Percentiles rank a stretch among this genome's conserved stretches.
Evolutionary conservation across 2,888 invertebrate species (phyloP).

Genomic region (Plusia festucae): DNA sequence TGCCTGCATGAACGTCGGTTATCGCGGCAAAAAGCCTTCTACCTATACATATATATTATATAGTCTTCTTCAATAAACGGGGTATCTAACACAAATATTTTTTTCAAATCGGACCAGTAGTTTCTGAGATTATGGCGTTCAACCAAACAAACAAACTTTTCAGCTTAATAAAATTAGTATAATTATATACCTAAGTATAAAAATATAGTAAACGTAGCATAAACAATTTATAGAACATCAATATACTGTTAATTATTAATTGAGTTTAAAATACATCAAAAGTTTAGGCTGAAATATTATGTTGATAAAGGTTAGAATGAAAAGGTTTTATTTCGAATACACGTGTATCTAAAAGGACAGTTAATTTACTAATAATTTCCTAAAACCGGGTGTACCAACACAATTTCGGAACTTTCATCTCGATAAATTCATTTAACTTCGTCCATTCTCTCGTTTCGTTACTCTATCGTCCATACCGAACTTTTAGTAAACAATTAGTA

Average conservation of each 20-base stretch:
- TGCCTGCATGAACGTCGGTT: too few relatives aligned
- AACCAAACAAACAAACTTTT: too few relatives aligned
- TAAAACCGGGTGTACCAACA: constrained; percentile 10
- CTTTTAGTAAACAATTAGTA: constrained; percentile 11
- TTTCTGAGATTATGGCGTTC: too few relatives aligned
- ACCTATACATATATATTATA: too few relatives aligned
- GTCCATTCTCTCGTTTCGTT: constrained; percentile 1
- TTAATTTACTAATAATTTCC: constrained; percentile 13
- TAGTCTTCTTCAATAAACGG: too few relatives aligned
- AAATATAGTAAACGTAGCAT: neutral
- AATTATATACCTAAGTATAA: too few relatives aligned
- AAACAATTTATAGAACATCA: neutral
- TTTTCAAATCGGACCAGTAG: too few relatives aligned
- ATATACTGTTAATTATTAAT: neutral
- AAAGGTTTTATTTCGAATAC: constrained; percentile 10
- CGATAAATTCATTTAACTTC: constrained; percentile 12
- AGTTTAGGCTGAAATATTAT: neutral
- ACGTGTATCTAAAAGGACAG: constrained; percentile 20
- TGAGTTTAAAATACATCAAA: neutral
- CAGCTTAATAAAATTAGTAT: too few relatives aligned
- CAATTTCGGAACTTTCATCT: constrained; percentile 20
- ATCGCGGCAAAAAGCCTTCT: too few relatives aligned
- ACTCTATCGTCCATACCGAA: constrained; percentile 10
- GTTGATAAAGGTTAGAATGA: neutral
- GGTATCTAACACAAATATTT: too few relatives aligned